phyloP scores from a whole-genome alignment of 2,888 invertebrate genomes.

The Volucella bombylans region DNA sequence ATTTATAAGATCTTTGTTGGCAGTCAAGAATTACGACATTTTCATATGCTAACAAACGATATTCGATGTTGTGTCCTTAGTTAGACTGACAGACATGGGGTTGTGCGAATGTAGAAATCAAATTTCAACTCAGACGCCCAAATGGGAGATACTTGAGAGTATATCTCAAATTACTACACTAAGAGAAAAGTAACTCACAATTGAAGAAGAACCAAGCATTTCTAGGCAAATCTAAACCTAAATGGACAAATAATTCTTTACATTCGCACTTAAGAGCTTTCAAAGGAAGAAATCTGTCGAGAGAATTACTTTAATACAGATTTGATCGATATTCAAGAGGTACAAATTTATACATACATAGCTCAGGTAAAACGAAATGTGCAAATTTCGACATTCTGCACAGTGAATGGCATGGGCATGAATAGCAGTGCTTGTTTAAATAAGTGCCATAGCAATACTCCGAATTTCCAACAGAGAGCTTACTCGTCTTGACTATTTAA shows the following conservation, averaged over 20 bases:
- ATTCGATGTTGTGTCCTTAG: constrained; percentile 21
- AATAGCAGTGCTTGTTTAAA: too few species aligned
- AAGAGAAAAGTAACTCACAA: neutral
- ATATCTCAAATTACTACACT: constrained; percentile 11
- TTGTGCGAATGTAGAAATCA: constrained; percentile 12
- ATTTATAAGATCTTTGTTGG: constrained; percentile 22
- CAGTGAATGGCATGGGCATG: too few species aligned
- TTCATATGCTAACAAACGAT: constrained; percentile 34
- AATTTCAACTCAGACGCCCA: neutral
- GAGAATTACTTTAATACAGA: neutral
- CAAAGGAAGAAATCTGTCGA: neutral
- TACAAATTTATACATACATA: too few species aligned
- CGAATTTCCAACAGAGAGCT: too few species aligned
- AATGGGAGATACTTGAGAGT: neutral
- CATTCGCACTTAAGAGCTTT: neutral
- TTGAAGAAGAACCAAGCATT: neutral
- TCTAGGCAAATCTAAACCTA: too few species aligned
- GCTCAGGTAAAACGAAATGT: too few species aligned
- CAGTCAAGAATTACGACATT: constrained; percentile 33
- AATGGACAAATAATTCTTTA: too few species aligned
- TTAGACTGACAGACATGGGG: neutral
- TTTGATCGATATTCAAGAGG: too few species aligned
- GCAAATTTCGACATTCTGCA: too few species aligned
- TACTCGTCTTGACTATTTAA: too few species aligned
- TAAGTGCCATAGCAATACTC: too few species aligned